Conservation (phyloP, 2,888 invertebrate genomes). For the Gryllus longicercus region DNA sequence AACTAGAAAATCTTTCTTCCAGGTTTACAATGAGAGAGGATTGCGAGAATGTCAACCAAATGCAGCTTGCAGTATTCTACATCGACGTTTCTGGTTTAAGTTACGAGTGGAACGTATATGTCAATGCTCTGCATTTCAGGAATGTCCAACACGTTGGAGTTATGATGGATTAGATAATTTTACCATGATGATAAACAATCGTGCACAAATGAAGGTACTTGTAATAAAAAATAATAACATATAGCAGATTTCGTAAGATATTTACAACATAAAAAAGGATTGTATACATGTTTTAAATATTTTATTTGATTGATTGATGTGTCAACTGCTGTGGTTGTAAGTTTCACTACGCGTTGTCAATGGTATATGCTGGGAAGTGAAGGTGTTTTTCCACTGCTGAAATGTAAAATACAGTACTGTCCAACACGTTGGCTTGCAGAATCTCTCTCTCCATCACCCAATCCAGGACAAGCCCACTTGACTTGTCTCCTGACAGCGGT, state of each 20-base stretch:
- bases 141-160: slow-evolving; percentile 52
- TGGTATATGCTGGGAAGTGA: too few relatives aligned
- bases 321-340: too few relatives aligned
- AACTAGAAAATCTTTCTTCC: background rate
- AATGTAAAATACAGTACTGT: too few relatives aligned
- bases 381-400: too few relatives aligned
- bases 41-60: slow-evolving; percentile 51
- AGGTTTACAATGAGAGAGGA: slow-evolving; percentile 61
- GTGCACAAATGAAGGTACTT: slow-evolving; percentile 58
- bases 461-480: too few relatives aligned
- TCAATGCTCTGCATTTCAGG: slow-evolving; percentile 55
- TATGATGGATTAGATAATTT: slow-evolving; percentile 45
- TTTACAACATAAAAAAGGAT: too few relatives aligned
- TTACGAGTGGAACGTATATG: slow-evolving; percentile 59
- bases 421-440: too few relatives aligned
- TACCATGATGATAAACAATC: slow-evolving; percentile 55
- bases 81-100: slow-evolving; percentile 57
- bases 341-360: too few relatives aligned
- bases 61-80: slow-evolving; percentile 55
- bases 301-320: background rate
- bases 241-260: too few relatives aligned
- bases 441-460: too few relatives aligned
- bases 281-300: background rate
- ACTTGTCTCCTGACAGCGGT: too few relatives aligned
- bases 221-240: background rate